Conservation (phyloP, 2,888 invertebrate genomes). For the Melanotus villosus region DNA sequence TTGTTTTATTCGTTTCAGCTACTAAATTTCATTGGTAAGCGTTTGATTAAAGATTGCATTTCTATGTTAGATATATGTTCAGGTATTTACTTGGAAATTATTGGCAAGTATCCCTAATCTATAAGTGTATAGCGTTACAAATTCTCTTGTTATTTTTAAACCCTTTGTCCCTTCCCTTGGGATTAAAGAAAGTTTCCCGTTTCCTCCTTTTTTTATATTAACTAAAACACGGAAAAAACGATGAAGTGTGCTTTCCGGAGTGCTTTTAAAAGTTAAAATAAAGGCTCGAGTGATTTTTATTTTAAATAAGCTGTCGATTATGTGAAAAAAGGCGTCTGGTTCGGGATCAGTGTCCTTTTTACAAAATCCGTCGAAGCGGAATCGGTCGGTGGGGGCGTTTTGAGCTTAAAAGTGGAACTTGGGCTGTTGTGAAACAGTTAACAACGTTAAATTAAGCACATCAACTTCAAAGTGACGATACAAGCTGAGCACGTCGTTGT, state of each 20-base stretch:
- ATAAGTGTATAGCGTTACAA: too few relatives aligned
- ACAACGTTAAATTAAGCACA: constrained; percentile 65
- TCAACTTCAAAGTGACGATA: constrained; percentile 63
- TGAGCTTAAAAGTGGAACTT: constrained; percentile 39
- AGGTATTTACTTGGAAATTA: too few relatives aligned
- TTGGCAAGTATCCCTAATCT: too few relatives aligned
- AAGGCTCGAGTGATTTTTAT: constrained; percentile 6
- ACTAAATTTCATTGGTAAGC: too few relatives aligned
- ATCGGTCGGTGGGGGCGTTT: constrained; percentile 18
- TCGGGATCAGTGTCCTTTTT: constrained; percentile 34
- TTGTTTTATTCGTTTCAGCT: too few relatives aligned
- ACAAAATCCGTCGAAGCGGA: constrained; percentile 32
- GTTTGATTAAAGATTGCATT: too few relatives aligned
- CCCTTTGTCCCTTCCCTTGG: too few relatives aligned
- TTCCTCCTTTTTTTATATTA: too few relatives aligned
- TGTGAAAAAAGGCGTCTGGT: constrained; percentile 7
- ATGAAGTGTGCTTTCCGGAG: not conserved
- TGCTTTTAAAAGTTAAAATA: constrained; percentile 1
- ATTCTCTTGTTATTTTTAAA: too few relatives aligned
- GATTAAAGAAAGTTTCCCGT: too few relatives aligned
- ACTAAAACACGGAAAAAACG: too few relatives aligned
- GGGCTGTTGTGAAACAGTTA: constrained; percentile 57
- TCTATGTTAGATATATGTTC: too few relatives aligned
- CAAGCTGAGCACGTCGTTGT: constrained; percentile 59
- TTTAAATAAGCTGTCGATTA: constrained; percentile 1